Evolutionary conservation across 92 coral and sea anemone species (phyloP), one percentile per base, ranked within the genome.

Genomic region (Palythoa caribaeorum): DNA sequence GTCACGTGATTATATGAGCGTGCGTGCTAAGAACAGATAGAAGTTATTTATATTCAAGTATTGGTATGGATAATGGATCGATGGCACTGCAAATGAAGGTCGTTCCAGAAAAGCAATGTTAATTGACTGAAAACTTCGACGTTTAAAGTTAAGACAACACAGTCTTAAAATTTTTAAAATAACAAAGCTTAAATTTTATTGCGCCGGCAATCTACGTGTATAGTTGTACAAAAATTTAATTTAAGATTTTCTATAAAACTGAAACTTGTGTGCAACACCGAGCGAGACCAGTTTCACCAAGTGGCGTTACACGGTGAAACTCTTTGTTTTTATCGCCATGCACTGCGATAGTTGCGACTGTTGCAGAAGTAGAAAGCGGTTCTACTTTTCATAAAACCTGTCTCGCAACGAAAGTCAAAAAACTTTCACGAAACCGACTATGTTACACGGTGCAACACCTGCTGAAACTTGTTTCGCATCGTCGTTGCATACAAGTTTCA

Each of bases 161-260:
- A 28, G 48, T 51, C 73, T 15, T 17, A 48, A 65, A 28, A 57
- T 16, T 12, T 39, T 28, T 28, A 10, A 62, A 60, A 39, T 50
- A 36, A 50, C 86, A 81, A 35, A 38, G 63, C 66, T 62, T 65
- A 15, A 70, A 35, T 81, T 63, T 65, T 81, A 65, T 81, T 81
- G 63, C 76, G 71, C 60, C 86, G 20, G 74, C 75, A 81, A 21
- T 66, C n/a, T 44, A 62, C 83, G n/a, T 81, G 63, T 66, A 66
- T 51, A 47, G 73, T 81, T 81, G 86, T 81, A 81, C 76, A 65
- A 47, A 80, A 48, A 13, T 47, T 60, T 66, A 81, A 44, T 77
- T 77, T 77, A 77, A 77, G 38, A 38, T 68, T 66, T 81, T 81
- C 55, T 71, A 65, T 66, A 15, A 81, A 81, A 81, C 44, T 28